Conservation (phyloP, 1,140 invertebrate species). For the Nephotettix cincticeps region DNA sequence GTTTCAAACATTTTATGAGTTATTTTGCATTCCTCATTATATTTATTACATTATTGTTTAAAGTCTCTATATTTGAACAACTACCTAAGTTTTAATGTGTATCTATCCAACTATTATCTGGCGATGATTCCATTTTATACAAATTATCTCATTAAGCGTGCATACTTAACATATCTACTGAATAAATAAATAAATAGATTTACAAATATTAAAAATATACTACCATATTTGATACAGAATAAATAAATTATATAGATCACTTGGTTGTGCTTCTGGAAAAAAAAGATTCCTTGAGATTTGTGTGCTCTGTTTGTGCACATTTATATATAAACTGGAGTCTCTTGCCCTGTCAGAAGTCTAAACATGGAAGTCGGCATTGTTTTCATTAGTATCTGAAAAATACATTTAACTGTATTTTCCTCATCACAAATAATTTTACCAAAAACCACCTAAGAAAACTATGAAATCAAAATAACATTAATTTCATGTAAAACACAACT, state of each 20-base stretch:
- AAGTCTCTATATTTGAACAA: neutral
- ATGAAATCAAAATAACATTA: too few species aligned
- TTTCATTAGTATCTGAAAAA: constrained; percentile 99
- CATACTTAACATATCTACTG: neutral
- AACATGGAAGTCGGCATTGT: constrained; percentile 99
- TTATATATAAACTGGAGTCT: constrained; percentile 98
- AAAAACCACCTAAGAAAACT: too few species aligned
- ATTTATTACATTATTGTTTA: neutral
- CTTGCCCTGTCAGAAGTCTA: constrained; percentile 96
- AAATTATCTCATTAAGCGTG: neutral
- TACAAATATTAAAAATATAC: constrained; percentile 2
- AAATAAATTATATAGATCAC: too few species aligned
- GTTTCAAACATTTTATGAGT: too few species aligned
- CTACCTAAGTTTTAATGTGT: constrained; percentile 1
- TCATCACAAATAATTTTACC: too few species aligned
- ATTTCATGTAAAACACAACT: too few species aligned
- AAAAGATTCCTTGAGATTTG: neutral
- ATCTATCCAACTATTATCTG: neutral
- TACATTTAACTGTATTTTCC: too few species aligned
- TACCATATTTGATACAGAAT: neutral
- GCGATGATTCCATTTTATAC: neutral
- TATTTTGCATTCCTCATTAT: neutral
- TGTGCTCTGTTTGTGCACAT: constrained; percentile 12
- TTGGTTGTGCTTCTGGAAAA: neutral
- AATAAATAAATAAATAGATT: constrained; percentile 1